These are phyloP conservation scores for Lophotriccus pileatus DNA, from an alignment of 2,797 vertebrate genomes.

Conservation along the genomic window DNA sequence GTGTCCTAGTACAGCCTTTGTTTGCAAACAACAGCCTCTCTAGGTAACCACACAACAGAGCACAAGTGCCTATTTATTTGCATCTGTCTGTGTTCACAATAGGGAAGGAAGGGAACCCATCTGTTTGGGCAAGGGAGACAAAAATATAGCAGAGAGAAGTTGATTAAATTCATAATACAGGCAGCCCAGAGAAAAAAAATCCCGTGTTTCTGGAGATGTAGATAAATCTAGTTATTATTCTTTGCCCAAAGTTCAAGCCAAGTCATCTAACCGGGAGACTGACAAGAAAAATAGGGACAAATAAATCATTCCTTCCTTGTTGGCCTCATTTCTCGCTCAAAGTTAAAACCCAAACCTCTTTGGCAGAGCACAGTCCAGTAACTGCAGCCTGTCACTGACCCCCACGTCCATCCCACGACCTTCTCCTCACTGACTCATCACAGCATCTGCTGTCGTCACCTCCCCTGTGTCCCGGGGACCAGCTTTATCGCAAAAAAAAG, in stretches of 20 bases:
- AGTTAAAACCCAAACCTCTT: background rate
- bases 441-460: background rate
- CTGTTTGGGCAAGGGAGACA: background rate
- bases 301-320: background rate
- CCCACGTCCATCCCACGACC: background rate
- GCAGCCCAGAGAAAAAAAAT: background rate
- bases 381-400: background rate
- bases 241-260: background rate
- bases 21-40: conserved; percentile 33
- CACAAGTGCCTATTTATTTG: conserved; percentile 11
- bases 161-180: background rate
- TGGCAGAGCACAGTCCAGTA: background rate
- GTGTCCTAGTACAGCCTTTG: background rate
- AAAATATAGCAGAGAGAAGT: background rate
- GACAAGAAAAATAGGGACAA: background rate
- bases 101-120: background rate
- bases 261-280: background rate
- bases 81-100: background rate
- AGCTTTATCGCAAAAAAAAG: background rate
- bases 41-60: conserved; percentile 38
- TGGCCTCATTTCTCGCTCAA: background rate
- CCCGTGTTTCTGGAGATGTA: background rate
- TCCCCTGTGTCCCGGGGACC: background rate
- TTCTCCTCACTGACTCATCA: background rate
- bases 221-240: background rate